Conservation (phyloP, 2,797 vertebrate species). For the Cetoscarus ocellatus region DNA sequence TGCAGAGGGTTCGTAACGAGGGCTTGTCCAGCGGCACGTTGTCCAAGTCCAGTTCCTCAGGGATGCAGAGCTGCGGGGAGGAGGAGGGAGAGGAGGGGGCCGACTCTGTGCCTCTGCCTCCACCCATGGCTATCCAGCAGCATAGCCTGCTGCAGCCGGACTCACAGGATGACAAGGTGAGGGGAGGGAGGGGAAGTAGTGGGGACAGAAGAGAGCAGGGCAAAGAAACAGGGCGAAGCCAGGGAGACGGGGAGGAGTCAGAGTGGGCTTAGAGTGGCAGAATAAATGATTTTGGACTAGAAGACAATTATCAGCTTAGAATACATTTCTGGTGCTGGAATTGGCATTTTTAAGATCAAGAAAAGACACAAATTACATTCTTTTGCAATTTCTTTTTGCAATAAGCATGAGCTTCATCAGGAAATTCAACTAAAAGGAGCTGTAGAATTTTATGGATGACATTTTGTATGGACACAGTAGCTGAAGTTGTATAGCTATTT, state of each 20-base stretch:
- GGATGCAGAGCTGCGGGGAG: conserved; percentile 99
- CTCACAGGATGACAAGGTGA: conserved; percentile 98
- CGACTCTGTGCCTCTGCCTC: conserved; percentile 94
- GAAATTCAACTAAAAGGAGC: too few species aligned
- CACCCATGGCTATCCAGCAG: conserved; percentile 99
- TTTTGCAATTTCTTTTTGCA: neutral
- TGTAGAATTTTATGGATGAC: too few species aligned
- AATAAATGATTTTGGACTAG: neutral
- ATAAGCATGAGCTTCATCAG: neutral
- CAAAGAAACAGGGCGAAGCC: neutral
- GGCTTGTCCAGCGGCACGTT: conserved; percentile 97
- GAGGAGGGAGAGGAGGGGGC: conserved; percentile 98
- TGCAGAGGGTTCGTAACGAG: conserved; percentile 96
- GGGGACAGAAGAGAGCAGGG: neutral
- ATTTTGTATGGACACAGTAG: too few species aligned
- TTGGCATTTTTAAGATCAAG: too few species aligned
- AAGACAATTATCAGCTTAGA: neutral
- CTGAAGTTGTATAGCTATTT: too few species aligned
- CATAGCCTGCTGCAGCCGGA: conserved; percentile 98
- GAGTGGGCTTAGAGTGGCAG: neutral
- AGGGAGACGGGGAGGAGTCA: neutral
- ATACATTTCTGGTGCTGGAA: neutral
- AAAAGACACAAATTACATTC: neutral
- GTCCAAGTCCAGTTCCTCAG: conserved; percentile 98
- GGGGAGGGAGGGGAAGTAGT: conserved; percentile 2